Percentiles rank a stretch among this genome's conserved stretches.
These are phyloP conservation scores for Pachycephala philippinensis DNA, from an alignment of 2,113 vertebrate species.

Conservation along the genomic window DNA sequence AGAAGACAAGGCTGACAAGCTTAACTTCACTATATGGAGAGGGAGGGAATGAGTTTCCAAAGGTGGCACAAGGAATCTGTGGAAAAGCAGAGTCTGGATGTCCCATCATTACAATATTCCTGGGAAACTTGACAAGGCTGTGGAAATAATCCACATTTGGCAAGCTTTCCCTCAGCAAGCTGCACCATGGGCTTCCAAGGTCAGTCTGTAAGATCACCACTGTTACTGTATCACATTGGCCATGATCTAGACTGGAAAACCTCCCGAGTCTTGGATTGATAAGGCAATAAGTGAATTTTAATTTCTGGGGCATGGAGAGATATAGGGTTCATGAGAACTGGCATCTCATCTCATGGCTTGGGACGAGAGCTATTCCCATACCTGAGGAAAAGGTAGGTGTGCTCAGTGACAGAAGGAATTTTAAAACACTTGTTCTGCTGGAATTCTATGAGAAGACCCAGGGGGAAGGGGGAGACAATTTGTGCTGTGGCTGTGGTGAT, in stretches of 20 bases:
- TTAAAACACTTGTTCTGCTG: background rate
- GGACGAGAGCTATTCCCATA: background rate
- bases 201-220: background rate
- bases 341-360: fast-evolving
- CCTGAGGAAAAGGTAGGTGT: background rate
- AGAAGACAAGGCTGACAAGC: background rate
- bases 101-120: background rate
- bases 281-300: background rate
- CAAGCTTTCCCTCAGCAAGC: background rate
- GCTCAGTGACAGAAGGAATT: background rate
- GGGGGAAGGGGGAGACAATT: background rate
- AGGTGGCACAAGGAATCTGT: background rate
- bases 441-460: background rate
- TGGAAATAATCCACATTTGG: background rate
- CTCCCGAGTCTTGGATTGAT: background rate
- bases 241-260: background rate
- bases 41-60: background rate
- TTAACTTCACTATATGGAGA: background rate
- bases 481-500: background rate
- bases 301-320: background rate
- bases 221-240: background rate
- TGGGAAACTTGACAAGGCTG: background rate
- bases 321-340: background rate
- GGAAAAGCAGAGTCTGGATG: background rate
- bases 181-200: background rate